These are phyloP conservation scores for Octodonta nipae DNA, from an alignment of 2,888 invertebrate genomes.

Conservation along the genomic window DNA sequence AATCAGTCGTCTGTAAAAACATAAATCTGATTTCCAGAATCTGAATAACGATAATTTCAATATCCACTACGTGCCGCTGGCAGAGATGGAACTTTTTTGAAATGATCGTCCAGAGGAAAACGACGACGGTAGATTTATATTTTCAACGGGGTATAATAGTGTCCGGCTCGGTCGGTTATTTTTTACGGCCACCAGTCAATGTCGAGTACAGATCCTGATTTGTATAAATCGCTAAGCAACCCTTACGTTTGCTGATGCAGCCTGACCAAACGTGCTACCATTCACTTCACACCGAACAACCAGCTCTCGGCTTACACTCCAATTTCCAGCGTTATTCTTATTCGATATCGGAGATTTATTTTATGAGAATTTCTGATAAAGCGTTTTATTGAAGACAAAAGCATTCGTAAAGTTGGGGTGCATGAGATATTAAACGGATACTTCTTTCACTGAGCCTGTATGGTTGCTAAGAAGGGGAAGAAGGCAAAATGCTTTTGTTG, in stretches of 20 bases:
- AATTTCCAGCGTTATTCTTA: no score
- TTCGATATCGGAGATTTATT: no score
- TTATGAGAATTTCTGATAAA: no score
- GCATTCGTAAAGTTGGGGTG: no score
- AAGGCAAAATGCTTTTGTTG: no score
- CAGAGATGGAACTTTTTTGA: conserved; percentile 24
- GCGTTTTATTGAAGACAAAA: no score
- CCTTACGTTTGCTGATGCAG: conserved; percentile 27
- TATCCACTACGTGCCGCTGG: conserved; percentile 28
- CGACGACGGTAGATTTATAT: conserved; percentile 21
- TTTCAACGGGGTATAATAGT: conserved; percentile 26
- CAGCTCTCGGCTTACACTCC: no score
- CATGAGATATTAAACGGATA: no score
- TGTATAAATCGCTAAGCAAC: conserved; percentile 28
- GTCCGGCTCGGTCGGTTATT: conserved; percentile 23
- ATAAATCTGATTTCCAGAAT: conserved; percentile 20
- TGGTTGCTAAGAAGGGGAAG: no score
- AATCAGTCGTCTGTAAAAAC: conserved; percentile 17
- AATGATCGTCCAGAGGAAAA: conserved; percentile 16
- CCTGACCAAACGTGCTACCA: no score
- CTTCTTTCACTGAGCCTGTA: no score
- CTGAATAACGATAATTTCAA: conserved; percentile 27
- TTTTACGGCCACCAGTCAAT: conserved; percentile 30
- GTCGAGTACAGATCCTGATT: conserved; percentile 28
- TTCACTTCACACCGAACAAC: no score